Evolutionary conservation across 2,797 vertebrate genomes (phyloP).

Genomic region (Iguana delicatissima): DNA sequence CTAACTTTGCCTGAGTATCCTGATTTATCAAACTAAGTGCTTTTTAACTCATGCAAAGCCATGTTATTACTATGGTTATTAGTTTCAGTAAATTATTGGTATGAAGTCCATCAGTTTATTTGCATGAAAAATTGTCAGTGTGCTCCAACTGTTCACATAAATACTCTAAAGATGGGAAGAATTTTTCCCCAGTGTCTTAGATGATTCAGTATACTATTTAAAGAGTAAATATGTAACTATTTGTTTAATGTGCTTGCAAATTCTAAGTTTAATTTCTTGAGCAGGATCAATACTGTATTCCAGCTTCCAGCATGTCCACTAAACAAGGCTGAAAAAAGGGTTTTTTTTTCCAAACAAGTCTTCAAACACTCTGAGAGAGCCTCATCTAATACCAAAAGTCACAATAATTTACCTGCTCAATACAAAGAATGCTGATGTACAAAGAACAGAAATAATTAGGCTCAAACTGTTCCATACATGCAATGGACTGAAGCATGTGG

Average conservation of each 20-base stretch:
- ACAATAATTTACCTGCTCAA: slow-evolving; percentile 25
- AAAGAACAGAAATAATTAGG: slow-evolving; percentile 47
- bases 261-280: neutral
- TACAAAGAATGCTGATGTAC: slow-evolving; percentile 52
- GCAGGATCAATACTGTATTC: neutral
- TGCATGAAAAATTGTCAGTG: neutral
- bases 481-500: slow-evolving; percentile 68
- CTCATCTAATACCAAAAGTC: slow-evolving; percentile 40
- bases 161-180: neutral
- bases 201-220: neutral
- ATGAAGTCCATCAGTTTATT: neutral
- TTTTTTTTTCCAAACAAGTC: neutral
- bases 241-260: neutral
- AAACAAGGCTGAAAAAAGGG: neutral
- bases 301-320: neutral
- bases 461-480: slow-evolving; percentile 45
- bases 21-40: too few relatives aligned
- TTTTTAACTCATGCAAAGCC: too few relatives aligned
- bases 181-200: neutral
- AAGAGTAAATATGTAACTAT: neutral
- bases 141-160: neutral
- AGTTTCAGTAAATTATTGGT: too few relatives aligned
- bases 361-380: slow-evolving; percentile 19
- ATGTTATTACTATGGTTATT: too few relatives aligned
- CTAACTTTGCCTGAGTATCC: too few relatives aligned